Base-by-base conservation (phyloP, 2,113 vertebrate species). In the Scophthalmus maximus region DNA sequence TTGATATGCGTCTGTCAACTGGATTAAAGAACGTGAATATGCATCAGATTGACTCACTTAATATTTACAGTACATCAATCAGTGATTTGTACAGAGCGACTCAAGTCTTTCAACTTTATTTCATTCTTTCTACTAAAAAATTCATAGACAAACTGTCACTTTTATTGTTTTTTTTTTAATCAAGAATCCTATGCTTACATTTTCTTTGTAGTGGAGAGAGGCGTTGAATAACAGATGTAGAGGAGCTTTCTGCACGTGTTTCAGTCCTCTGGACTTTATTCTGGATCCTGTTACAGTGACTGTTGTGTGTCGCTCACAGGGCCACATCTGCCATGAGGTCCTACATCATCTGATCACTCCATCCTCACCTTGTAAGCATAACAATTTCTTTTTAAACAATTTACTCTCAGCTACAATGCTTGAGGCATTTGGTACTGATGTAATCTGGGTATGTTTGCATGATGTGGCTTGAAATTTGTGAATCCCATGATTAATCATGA, bases 1-100 rank as follows among this genome's bases (percentile, higher is more conserved):
- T 46, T 44, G 4, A 70, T 74, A 77, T 78, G 62, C 62, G 76
- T 71, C 20, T 30, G n/a, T 61, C 50, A 56, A 14, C 26, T 58
- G 8, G 29, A 72, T 79, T 68, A 80, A 70, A 84, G 22, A 64
- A 59, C 68, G 30, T 63, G 22, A 82, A 78, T 62, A 66, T 79
- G 72, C 66, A 73, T 70, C 73, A 42, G 25, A 67, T 15, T 40
- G 67, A 64, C 59, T 69, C 42, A 60, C 40, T 52, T 65, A 29
- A 79, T 84, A 22, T 62, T 65, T 69, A 27, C 23, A 65, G 15
- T 18, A 15, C 56, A 61, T 55, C 38, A 46, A 51, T 59, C n/a
- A n/a, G 23, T 69, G 30, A 44, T 23, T 6, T 63, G 36, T 9
- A 32, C 56, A 17, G 32, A 57, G 17, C 2, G 26, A n/a, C n/a